These are phyloP conservation scores for Neoascia interrupta DNA, from an alignment of 2,888 invertebrate genomes.

Conservation along the genomic window DNA sequence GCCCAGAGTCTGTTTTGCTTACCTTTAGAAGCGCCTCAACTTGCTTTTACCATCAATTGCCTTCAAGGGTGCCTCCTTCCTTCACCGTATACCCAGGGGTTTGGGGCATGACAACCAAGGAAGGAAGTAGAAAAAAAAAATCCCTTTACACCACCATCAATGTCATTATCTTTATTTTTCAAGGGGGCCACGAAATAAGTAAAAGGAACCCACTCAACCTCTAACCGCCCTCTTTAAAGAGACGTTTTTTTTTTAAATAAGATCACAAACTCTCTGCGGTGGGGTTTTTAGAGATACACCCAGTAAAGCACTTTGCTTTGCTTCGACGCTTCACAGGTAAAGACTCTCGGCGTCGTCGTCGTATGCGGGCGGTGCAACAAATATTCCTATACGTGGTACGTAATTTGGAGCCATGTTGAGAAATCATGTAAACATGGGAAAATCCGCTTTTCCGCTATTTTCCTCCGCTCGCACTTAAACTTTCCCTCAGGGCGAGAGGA, in stretches of 20 bases:
- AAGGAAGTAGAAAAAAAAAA: constrained; percentile 26
- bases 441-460: constrained; percentile 62
- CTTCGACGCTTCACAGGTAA: constrained; percentile 13
- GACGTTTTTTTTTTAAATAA: constrained; percentile 25
- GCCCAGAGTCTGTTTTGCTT: constrained; percentile 16
- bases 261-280: constrained; percentile 32
- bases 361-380: constrained; percentile 52
- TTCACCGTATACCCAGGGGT: constrained; percentile 1
- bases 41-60: constrained; percentile 67
- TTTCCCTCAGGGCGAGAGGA: constrained; percentile 15
- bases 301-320: constrained; percentile 40
- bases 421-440: constrained; percentile 68
- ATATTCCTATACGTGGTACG: constrained; percentile 51
- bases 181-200: constrained; percentile 56
- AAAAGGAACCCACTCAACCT: constrained; percentile 17
- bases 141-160: constrained; percentile 64
- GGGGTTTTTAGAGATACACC: constrained; percentile 38
- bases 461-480: constrained; percentile 31
- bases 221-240: constrained; percentile 1
- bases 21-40: constrained; percentile 49
- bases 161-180: constrained; percentile 67
- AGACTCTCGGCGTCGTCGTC: neutral
- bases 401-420: constrained; percentile 67
- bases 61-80: constrained; percentile 54
- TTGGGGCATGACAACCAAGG: constrained; percentile 35